These are phyloP conservation scores for Zootoca vivipara DNA, from an alignment of 2,113 vertebrate species.

Conservation along the genomic window DNA sequence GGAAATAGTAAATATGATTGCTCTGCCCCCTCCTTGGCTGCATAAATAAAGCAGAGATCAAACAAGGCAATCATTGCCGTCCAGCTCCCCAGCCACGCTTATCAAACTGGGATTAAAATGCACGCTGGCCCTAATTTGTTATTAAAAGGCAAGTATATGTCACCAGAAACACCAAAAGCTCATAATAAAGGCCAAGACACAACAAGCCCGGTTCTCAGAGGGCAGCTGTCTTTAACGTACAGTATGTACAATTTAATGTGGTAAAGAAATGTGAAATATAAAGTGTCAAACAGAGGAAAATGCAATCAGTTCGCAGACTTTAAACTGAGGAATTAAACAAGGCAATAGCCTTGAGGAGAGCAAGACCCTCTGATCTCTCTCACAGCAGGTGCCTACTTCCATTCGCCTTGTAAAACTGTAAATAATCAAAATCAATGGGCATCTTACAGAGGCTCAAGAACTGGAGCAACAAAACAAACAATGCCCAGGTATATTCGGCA, in stretches of 20 bases:
- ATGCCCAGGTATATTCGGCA: constrained; percentile 51
- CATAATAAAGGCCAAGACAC: constrained; percentile 47
- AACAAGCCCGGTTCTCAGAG: constrained; percentile 52
- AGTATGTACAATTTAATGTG: constrained; percentile 37
- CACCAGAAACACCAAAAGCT: constrained; percentile 23
- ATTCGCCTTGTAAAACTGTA: constrained; percentile 67
- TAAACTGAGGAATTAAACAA: constrained; percentile 72
- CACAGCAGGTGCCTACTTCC: constrained; percentile 70
- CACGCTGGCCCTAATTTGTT: constrained; percentile 21
- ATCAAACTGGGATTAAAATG: constrained; percentile 29
- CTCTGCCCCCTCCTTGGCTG: neutral
- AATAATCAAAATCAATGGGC: constrained; percentile 76
- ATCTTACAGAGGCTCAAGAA: constrained; percentile 58
- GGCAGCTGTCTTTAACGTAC: constrained; percentile 43
- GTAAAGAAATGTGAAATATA: constrained; percentile 70
- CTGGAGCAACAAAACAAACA: constrained; percentile 53
- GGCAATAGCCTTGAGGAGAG: constrained; percentile 73
- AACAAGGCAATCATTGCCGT: constrained; percentile 33
- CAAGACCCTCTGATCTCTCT: constrained; percentile 66
- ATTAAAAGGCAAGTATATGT: constrained; percentile 27
- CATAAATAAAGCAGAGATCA: constrained; percentile 48
- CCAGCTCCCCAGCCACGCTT: constrained; percentile 18
- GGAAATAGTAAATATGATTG: constrained; percentile 36
- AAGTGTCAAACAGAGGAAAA: constrained; percentile 67
- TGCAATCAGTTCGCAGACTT: constrained; percentile 67